Evolutionary conservation across 2,888 invertebrate species (phyloP).

Genomic region (Lochmaea capreae): DNA sequence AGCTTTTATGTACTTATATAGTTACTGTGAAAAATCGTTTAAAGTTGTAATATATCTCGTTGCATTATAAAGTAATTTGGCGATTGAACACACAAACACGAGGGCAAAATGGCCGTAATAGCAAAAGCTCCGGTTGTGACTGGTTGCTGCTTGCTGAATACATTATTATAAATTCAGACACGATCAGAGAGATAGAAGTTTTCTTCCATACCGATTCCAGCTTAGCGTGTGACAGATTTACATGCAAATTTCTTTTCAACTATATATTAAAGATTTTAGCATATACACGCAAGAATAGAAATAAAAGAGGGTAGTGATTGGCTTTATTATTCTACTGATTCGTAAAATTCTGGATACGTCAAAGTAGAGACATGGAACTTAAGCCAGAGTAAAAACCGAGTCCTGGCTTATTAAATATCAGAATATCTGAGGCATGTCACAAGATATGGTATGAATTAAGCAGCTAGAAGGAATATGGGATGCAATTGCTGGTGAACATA

Average conservation of each 20-base stretch:
- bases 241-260: conserved; percentile 65
- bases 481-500: no score
- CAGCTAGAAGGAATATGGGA: no score
- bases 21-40: conserved; percentile 21
- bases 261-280: conserved; percentile 59
- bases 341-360: not conserved
- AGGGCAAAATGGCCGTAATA: conserved; percentile 55
- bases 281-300: conserved; percentile 14
- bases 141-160: conserved; percentile 59
- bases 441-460: no score
- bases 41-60: conserved; percentile 50
- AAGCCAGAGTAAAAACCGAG: not conserved
- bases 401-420: no score
- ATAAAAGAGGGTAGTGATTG: not conserved
- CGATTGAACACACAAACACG: conserved; percentile 58
- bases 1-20: no score
- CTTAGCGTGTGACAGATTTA: conserved; percentile 65
- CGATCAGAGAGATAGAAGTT: conserved; percentile 63
- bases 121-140: conserved; percentile 54
- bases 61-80: conserved; percentile 59
- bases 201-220: conserved; percentile 63
- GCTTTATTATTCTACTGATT: not conserved
- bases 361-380: no score
- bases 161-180: conserved; percentile 58
- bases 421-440: no score